phyloP scores from a whole-genome alignment of 2,888 invertebrate genomes.

The Epsilonema sp. region DNA sequence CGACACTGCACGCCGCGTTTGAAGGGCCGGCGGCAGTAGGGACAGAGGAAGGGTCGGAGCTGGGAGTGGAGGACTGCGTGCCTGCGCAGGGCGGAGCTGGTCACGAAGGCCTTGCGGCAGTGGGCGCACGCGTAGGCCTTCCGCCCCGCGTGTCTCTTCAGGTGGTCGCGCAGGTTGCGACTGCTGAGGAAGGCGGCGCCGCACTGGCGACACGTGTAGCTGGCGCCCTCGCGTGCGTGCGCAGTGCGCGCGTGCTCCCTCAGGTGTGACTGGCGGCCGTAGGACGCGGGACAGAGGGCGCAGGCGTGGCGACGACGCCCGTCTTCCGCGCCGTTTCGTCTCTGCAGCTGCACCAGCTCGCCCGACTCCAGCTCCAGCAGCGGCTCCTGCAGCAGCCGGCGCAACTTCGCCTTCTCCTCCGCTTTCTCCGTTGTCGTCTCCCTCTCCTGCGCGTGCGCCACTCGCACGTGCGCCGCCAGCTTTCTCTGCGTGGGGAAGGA shows the following conservation, averaged over 20 bases:
- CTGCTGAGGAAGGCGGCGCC: conserved; percentile 11
- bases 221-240: conserved; percentile 30
- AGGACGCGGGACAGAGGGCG: conserved; percentile 26
- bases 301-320: too few relatives aligned
- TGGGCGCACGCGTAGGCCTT: conserved; percentile 11
- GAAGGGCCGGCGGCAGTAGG: conserved; percentile 28
- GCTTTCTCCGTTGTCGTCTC: neutral
- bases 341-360: neutral
- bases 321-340: too few relatives aligned
- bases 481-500: neutral
- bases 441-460: neutral
- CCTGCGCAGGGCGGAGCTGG: conserved; percentile 15
- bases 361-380: neutral
- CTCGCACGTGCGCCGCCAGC: neutral
- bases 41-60: conserved; percentile 26
- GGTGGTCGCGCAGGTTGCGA: neutral
- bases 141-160: conserved; percentile 30
- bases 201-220: conserved; percentile 28
- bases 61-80: conserved; percentile 30
- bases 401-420: too few relatives aligned
- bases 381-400: neutral
- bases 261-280: too few relatives aligned
- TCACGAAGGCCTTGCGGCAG: conserved; percentile 19
- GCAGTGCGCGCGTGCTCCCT: too few relatives aligned
- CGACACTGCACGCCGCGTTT: conserved; percentile 27